These are phyloP conservation scores for Otocyon megalotis DNA, from an alignment of 2,113 vertebrate species.

Conservation along the genomic window DNA sequence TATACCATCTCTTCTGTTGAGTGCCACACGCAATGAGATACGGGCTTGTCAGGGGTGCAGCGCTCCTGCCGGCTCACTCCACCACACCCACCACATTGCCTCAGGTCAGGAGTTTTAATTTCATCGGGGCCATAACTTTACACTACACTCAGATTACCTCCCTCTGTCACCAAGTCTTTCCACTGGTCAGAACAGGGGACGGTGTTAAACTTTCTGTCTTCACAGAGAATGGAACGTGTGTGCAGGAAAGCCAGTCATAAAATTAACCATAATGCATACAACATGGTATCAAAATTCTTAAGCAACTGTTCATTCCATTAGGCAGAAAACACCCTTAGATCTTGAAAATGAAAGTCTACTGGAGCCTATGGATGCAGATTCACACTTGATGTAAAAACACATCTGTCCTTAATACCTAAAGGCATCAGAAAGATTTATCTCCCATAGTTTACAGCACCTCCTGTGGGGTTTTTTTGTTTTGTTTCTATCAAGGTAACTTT, in stretches of 20 bases:
- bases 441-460: neutral
- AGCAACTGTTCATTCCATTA: neutral
- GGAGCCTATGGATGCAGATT: neutral
- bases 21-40: neutral
- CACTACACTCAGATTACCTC: neutral
- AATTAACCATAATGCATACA: neutral
- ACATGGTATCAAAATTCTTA: neutral
- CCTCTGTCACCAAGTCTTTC: neutral
- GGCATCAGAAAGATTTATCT: neutral
- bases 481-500: neutral
- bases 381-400: neutral
- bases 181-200: neutral
- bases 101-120: neutral
- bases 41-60: neutral
- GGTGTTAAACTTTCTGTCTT: neutral
- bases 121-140: neutral
- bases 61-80: neutral
- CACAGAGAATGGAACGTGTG: neutral
- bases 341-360: conserved; percentile 8
- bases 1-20: neutral
- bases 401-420: neutral
- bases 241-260: neutral
- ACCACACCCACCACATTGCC: too few species aligned
- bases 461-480: neutral
- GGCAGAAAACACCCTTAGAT: neutral